Percentiles rank a stretch among this genome's conserved stretches.
phyloP scores from a whole-genome alignment of 2,113 vertebrate genomes.

The Baryphthengus martii region DNA sequence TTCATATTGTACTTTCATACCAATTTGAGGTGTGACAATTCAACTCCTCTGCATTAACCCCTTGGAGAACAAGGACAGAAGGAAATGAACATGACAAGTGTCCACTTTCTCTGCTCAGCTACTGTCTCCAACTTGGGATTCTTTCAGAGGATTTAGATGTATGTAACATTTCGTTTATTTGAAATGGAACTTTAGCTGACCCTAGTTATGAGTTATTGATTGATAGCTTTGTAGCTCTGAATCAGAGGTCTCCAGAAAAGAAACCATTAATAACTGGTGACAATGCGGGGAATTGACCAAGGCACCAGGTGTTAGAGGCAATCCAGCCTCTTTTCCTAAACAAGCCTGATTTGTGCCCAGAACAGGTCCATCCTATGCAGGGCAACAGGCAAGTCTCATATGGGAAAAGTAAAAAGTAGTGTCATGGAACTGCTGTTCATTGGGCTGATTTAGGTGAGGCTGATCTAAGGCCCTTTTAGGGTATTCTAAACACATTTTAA shows the following conservation, averaged over 20 bases:
- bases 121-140: fast-evolving
- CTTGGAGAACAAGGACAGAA: background rate
- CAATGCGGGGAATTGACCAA: background rate
- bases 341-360: fast-evolving
- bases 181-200: fast-evolving
- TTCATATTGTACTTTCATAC: background rate
- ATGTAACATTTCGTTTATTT: background rate
- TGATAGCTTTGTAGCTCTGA: background rate
- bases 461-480: background rate
- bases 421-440: background rate
- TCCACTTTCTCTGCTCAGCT: background rate
- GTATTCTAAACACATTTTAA: background rate
- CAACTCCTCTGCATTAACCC: background rate
- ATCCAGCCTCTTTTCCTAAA: background rate
- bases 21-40: background rate
- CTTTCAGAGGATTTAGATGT: background rate
- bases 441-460: background rate
- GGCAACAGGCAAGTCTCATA: background rate
- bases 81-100: background rate
- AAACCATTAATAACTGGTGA: background rate
- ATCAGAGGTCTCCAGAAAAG: background rate
- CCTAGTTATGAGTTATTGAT: background rate
- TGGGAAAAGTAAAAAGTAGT: fast-evolving
- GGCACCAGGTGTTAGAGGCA: background rate
- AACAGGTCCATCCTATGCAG: background rate